Evolutionary conservation across 2,888 invertebrate species (phyloP), one percentile per base, ranked within the genome.

Genomic region (Caenorhabditis japonica): DNA sequence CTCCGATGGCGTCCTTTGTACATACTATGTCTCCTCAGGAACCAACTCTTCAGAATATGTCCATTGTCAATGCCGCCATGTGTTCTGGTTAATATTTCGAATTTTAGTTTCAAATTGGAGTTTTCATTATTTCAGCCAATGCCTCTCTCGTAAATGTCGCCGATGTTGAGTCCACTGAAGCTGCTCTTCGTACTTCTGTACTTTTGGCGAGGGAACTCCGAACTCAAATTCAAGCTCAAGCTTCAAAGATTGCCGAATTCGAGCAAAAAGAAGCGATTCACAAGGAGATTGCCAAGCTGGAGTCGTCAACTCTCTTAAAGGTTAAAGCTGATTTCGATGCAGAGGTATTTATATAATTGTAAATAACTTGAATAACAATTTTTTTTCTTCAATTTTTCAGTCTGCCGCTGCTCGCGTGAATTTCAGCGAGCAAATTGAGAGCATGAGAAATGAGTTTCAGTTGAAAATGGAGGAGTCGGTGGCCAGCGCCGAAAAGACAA

Each of bases 41-140:
- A 8, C 21, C 38, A 1, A 70, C 70, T 51, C 61, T 70, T 33
- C 56, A 56, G 23, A 61, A 61, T 39, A 56, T 61, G 55, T 58
- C 70, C 1, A 51, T 61, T 30, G 44, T 70, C 15, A 38, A 46
- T 4, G 70, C 55, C 10, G 21, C 61, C 2, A 55, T 55, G 52
- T 61, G 61, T n/a, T 70, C 70, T 4, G 46, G 60, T 60, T 2
- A 23, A 36, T 41, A 12, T 36, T 10, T 34, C 5, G 21, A 39
- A n/a, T 5, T 39, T 30, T 10, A 5, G 10, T 25, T 4, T 30
- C 7, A 44, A 30, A 56, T 21, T 7, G 2, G 30, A 27, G 1
- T 10, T 13, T 10, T 4, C 4, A 34, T 8, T 33, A 30, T 8
- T 4, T 44, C 49, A 23, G 60, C 53, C 13, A 47, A 21, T 13